A percentile compares a stretch with the other conserved stretches of the same genome.
Evolutionary conservation across 2,888 invertebrate genomes (phyloP).

Genomic region (Antheraea yamamai): DNA sequence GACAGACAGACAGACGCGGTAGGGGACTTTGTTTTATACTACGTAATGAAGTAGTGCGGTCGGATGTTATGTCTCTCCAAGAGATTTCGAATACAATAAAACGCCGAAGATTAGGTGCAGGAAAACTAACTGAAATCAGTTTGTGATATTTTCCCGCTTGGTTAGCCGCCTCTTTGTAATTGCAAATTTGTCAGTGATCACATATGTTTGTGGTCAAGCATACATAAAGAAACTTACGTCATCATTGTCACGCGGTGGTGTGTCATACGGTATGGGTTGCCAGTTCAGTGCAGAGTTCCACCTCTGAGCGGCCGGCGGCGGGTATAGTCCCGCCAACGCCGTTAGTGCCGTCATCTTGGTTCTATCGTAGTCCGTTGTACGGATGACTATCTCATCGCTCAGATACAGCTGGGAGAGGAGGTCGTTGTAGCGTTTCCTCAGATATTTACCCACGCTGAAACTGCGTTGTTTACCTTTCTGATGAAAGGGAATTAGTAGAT

Average conservation of each 20-base stretch:
- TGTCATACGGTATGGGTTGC: conserved; percentile 86
- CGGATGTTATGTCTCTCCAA: background rate
- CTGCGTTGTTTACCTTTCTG: conserved; percentile 80
- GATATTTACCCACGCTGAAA: conserved; percentile 71
- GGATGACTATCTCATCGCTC: conserved; percentile 72
- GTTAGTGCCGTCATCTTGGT: conserved; percentile 88
- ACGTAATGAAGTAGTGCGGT: too few species aligned
- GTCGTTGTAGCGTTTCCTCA: conserved; percentile 70
- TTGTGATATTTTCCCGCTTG: background rate
- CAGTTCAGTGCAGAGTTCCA: conserved; percentile 83
- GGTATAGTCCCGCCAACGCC: conserved; percentile 86
- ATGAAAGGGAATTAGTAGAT: conserved; percentile 15
- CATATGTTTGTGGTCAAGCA: background rate
- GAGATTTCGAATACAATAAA: background rate
- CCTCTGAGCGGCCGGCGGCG: conserved; percentile 78
- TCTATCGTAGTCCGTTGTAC: conserved; percentile 86
- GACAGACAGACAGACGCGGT: too few species aligned
- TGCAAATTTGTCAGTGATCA: background rate
- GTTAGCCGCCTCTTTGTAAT: background rate
- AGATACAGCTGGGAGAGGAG: conserved; percentile 73
- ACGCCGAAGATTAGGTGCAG: too few species aligned
- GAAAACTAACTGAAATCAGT: background rate
- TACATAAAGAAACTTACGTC: conserved; percentile 55
- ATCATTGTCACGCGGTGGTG: conserved; percentile 56
- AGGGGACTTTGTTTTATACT: too few species aligned